phyloP scores from a whole-genome alignment of 1,140 invertebrate species.

The Euborellia annulipes region DNA sequence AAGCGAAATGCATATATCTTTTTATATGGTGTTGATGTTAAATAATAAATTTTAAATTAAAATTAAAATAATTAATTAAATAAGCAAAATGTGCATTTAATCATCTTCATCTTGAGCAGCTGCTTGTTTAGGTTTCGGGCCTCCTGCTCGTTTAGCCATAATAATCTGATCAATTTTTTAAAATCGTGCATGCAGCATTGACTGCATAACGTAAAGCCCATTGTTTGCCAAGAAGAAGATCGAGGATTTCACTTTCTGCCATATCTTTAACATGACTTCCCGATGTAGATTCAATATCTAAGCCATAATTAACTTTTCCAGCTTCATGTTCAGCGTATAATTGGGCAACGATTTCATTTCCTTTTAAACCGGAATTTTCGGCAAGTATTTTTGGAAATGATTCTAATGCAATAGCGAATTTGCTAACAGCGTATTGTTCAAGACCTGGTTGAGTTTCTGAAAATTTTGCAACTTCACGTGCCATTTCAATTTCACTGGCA shows the following conservation, averaged over 20 bases:
- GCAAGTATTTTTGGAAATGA: conserved; percentile 81
- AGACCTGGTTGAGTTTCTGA: conserved; percentile 86
- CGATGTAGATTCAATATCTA: conserved; percentile 59
- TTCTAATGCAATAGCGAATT: conserved; percentile 86
- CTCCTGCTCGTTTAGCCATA: conserved; percentile 93
- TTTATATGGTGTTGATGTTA: too few relatives aligned
- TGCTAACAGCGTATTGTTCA: conserved; percentile 93
- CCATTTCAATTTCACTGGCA: conserved; percentile 87
- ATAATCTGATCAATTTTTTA: conserved; percentile 98
- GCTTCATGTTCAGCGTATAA: conserved; percentile 83
- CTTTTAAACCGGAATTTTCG: conserved; percentile 84
- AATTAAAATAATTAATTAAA: too few relatives aligned
- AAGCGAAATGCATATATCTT: too few relatives aligned
- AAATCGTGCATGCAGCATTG: conserved; percentile 78
- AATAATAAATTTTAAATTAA: too few relatives aligned
- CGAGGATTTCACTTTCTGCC: conserved; percentile 56
- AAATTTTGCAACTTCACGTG: conserved; percentile 65
- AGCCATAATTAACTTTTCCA: conserved; percentile 67
- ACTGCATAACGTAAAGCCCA: conserved; percentile 95
- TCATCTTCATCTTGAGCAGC: conserved; percentile 53
- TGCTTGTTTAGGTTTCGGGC: conserved; percentile 62
- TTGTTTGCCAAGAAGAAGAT: conserved; percentile 74
- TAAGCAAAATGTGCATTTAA: too few relatives aligned
- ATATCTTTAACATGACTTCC: conserved; percentile 44
- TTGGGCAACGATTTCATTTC: conserved; percentile 77